These are phyloP conservation scores for Nyctalus aviator DNA, from an alignment of 2,797 vertebrate genomes.

Conservation along the genomic window DNA sequence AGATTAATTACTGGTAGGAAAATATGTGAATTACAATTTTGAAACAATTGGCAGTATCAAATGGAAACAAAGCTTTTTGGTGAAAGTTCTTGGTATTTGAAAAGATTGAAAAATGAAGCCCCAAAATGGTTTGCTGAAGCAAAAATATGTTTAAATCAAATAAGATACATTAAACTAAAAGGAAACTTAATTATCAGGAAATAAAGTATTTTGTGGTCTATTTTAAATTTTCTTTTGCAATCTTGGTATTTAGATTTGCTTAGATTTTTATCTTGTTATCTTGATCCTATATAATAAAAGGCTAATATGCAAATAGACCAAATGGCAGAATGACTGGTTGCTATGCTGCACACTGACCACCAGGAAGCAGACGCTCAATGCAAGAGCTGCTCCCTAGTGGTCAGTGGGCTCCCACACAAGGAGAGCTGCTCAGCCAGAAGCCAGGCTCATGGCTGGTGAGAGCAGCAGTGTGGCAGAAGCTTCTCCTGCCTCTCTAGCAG, in stretches of 20 bases:
- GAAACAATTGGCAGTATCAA: background rate
- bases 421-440: no score
- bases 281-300: background rate
- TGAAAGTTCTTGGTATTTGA: constrained; percentile 2
- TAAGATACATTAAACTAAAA: background rate
- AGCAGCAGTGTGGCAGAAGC: no score
- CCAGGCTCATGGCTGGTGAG: no score
- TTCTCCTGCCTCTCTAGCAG: no score
- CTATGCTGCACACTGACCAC: no score
- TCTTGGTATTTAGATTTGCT: background rate
- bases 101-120: background rate
- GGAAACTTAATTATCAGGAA: background rate
- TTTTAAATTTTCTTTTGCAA: background rate
- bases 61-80: background rate
- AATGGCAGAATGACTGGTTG: no score
- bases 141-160: background rate
- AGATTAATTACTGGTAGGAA: background rate
- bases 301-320: no score
- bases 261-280: background rate
- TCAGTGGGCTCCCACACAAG: no score
- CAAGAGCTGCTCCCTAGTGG: no score
- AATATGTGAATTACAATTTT: background rate
- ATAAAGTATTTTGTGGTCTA: background rate
- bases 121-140: background rate
- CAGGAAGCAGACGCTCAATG: no score